Conservation (phyloP, 2,113 vertebrate genomes). For the Sebastes fasciatus region DNA sequence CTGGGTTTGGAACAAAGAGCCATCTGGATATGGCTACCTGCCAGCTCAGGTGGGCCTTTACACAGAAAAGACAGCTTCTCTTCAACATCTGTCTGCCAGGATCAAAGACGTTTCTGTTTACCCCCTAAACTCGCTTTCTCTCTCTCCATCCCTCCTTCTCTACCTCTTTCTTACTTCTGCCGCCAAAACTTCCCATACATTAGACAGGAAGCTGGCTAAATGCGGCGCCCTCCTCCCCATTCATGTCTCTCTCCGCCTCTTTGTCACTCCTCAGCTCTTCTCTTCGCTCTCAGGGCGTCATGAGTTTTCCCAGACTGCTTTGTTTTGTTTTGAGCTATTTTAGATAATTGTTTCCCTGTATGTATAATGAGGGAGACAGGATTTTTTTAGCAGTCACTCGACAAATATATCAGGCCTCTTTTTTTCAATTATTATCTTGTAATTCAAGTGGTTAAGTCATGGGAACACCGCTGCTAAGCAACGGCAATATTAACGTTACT, state of each 20-base stretch:
- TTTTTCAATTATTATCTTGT: constrained; percentile 1
- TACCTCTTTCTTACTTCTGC: constrained; percentile 36
- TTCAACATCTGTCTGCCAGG: constrained; percentile 75
- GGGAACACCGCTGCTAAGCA: too few species aligned
- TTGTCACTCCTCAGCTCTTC: constrained; percentile 62
- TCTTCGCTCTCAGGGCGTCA: constrained; percentile 50
- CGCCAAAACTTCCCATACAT: constrained; percentile 56
- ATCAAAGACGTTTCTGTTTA: constrained; percentile 79
- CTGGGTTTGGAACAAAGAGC: constrained; percentile 78
- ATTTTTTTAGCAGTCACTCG: constrained; percentile 43
- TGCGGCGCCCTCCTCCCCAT: constrained; percentile 49
- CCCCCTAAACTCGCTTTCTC: constrained; percentile 43
- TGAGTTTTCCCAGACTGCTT: constrained; percentile 52
- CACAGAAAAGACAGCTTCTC: constrained; percentile 75
- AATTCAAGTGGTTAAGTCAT: too few species aligned
- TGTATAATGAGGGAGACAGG: constrained; percentile 58
- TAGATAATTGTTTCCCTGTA: constrained; percentile 62
- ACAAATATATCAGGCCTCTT: constrained; percentile 29
- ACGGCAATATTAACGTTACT: too few species aligned
- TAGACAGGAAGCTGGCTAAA: constrained; percentile 50
- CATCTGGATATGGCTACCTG: constrained; percentile 81
- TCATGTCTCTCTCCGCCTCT: constrained; percentile 66
- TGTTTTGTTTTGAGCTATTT: constrained; percentile 60
- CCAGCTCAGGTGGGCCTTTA: constrained; percentile 85
- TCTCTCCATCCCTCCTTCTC: constrained; percentile 13